phyloP scores from a whole-genome alignment of 2,113 vertebrate genomes.

The Ellobius talpinus region DNA sequence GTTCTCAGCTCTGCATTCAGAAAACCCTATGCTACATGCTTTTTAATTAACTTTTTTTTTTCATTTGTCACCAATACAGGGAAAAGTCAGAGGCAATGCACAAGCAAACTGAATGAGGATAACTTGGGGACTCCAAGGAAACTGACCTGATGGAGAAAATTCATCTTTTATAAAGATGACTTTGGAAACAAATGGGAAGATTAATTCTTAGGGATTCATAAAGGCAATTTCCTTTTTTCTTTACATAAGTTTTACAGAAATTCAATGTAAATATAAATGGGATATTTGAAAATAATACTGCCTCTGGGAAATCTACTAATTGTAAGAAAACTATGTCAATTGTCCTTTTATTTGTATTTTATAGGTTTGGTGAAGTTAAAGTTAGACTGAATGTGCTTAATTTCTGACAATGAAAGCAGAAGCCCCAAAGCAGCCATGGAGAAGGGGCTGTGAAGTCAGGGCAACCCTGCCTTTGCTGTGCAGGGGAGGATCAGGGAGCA shows the following conservation, averaged over 20 bases:
- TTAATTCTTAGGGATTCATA: background rate
- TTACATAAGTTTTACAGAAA: background rate
- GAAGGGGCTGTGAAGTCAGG: background rate
- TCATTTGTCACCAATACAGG: too few relatives aligned
- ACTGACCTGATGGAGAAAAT: background rate
- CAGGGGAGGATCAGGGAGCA: too few relatives aligned
- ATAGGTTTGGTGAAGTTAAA: background rate
- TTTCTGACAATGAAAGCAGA: background rate
- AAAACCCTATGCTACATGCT: background rate
- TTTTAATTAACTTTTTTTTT: too few relatives aligned
- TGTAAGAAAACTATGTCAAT: background rate
- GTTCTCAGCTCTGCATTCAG: background rate
- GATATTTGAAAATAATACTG: background rate
- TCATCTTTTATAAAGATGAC: background rate
- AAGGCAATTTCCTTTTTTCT: background rate
- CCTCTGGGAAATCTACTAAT: background rate
- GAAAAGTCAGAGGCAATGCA: background rate
- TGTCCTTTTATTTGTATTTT: background rate
- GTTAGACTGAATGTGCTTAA: background rate
- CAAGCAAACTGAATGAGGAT: background rate
- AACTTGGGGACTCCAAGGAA: background rate
- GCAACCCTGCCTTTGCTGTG: background rate
- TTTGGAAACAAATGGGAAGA: background rate
- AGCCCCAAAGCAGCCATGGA: background rate
- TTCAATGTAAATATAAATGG: background rate